Evolutionary conservation across 2,888 invertebrate species (phyloP).

Genomic region (Neoscelio sp.): DNA sequence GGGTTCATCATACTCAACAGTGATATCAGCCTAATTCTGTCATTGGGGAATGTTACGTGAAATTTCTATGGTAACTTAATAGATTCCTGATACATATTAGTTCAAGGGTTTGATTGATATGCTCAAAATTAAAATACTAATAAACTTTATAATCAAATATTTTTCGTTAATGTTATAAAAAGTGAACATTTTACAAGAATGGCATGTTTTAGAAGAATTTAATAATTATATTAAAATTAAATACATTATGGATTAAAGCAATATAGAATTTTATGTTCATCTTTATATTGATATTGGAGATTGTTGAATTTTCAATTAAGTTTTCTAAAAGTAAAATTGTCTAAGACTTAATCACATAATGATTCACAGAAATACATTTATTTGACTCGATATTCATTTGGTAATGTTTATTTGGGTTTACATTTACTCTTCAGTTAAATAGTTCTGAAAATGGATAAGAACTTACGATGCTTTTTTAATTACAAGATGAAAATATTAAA

Average conservation of each 20-base stretch:
- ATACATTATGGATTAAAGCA: not conserved
- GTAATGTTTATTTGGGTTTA: conserved; percentile 12
- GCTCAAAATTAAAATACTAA: not conserved
- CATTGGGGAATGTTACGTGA: conserved; percentile 20
- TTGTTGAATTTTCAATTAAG: conserved; percentile 20
- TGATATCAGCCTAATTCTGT: conserved; percentile 17
- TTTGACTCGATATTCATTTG: conserved; percentile 11
- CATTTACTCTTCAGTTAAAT: too few relatives aligned
- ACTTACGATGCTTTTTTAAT: too few relatives aligned
- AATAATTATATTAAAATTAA: not conserved
- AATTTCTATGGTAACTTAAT: conserved; percentile 32
- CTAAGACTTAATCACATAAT: conserved; percentile 15
- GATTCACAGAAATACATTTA: conserved; percentile 9
- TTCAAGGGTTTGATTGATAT: conserved; percentile 24
- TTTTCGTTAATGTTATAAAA: conserved; percentile 1
- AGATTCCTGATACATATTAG: conserved; percentile 35
- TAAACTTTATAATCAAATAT: not conserved
- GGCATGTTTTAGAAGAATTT: conserved; percentile 4
- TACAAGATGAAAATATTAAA: too few relatives aligned
- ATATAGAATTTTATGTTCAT: conserved; percentile 17
- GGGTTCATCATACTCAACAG: conserved; percentile 5
- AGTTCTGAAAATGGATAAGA: too few relatives aligned
- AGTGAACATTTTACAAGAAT: conserved; percentile 7
- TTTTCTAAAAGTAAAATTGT: conserved; percentile 6
- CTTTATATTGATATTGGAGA: not conserved